Percentiles rank a stretch among this genome's conserved stretches.
These are phyloP conservation scores for Dascillus cervinus DNA, from an alignment of 2,888 invertebrate genomes.

Conservation along the genomic window DNA sequence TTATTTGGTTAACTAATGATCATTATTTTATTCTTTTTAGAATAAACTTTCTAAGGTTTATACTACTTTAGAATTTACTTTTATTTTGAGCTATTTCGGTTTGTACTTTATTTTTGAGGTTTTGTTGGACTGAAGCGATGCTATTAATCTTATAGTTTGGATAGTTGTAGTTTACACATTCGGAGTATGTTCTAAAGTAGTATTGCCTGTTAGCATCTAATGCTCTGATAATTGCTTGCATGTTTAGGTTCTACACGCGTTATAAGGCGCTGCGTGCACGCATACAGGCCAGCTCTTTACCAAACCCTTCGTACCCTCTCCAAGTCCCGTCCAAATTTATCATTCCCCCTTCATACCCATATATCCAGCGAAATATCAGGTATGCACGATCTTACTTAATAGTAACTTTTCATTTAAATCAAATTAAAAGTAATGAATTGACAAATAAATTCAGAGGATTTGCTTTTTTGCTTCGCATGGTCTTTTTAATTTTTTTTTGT, in stretches of 20 bases:
- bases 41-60: slow-evolving; percentile 3
- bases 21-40: too few relatives aligned
- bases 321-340: slow-evolving; percentile 32
- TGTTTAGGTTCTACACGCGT: slow-evolving; percentile 77
- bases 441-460: too few relatives aligned
- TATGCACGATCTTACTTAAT: slow-evolving; percentile 29
- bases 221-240: slow-evolving; percentile 33
- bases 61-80: slow-evolving; percentile 8
- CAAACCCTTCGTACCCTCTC: slow-evolving; percentile 44
- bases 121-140: too few relatives aligned
- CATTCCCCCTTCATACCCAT: slow-evolving; percentile 29
- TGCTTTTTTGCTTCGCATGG: too few relatives aligned
- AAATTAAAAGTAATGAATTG: too few relatives aligned
- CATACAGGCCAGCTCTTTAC: slow-evolving; percentile 80
- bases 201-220: slow-evolving; percentile 27
- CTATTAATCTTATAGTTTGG: too few relatives aligned
- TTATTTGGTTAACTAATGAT: too few relatives aligned
- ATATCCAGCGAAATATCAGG: slow-evolving; percentile 36
- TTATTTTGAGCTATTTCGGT: slow-evolving; percentile 6
- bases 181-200: slow-evolving; percentile 28
- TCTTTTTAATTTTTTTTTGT: too few relatives aligned
- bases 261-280: slow-evolving; percentile 81
- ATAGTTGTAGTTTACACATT: too few relatives aligned
- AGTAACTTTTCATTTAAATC: too few relatives aligned
- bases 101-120: slow-evolving; percentile 9